Evolutionary conservation across 2,797 vertebrate genomes (phyloP), one percentile per base, ranked within the genome.

Genomic region (Ptychobarbus kaznakovi): DNA sequence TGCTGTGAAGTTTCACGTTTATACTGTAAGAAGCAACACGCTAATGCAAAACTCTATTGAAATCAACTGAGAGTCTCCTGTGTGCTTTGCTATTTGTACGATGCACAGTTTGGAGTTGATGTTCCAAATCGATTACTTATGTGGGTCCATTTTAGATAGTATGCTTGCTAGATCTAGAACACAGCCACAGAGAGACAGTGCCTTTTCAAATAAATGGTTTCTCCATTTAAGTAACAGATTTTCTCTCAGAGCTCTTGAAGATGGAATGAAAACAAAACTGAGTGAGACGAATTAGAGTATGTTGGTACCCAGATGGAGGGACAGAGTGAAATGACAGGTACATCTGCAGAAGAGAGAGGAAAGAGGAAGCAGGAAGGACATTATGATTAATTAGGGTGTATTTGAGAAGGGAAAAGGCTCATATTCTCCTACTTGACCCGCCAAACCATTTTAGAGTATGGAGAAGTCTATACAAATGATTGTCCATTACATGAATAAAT

Each of bases 321-420:
- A 76, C 32, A 73, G 78, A 32, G 61, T 61, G 65, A 83, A 85
- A 86, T 72, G 84, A 87, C 66, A 87, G 85, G 87, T 56, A 81
- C 74, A 83, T 87, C 82, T 86, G 80, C 76, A 66, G 68, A 75
- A 77, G 35, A 84, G 65, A 82, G 82, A 87, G 49, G 58, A 65
- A 49, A 75, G 44, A 86, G 65, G 44, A 80, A 44, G 40, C 76
- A 75, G 63, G 68, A 20, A 76, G 77, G 69, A 80, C 73, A 75
- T 74, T 80, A 74, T 82, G 88, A 88, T 73, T 85, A 86, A 89
- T 89, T 88, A 86, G 73, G 51, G 77, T 44, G 25, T 51, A 53
- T 63, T 74, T 83, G 44, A 73, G 76, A 61, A 46, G 25, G 4
- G 12, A 58, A 81, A 81, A 81, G 70, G 44, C n/a, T 78, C 72